Base-by-base conservation (phyloP, 2,797 vertebrate species). In the Parauchenoglanis ngamensis region DNA sequence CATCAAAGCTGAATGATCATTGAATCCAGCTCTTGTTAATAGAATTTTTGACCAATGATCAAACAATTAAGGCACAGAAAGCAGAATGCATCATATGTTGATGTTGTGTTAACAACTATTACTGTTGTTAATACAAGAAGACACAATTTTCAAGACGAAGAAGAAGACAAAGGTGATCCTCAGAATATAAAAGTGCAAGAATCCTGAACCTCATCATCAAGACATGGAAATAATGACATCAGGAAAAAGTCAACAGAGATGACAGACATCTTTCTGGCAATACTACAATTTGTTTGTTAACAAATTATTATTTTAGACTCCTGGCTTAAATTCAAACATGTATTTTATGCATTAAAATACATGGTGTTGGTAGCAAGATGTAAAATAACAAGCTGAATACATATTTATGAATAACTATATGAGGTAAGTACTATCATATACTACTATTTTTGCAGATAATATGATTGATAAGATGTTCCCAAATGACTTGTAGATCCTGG, bases 401-500 rank as follows among this genome's bases (percentile, higher is more conserved):
- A 72, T 44, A 73, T 44, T 72, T 57, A 6, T 49, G 46, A 49
- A 49, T 49, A 49, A 6, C 8, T 56, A 15, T 80, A 2, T 85
- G 61, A 94, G 92, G 93, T 94, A 70, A 88, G 28, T 84, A 49
- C 67, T 87, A 70, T 81, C 73, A 54, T 11, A 28, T 84, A 59
- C 17, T 72, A 63, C 46, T n/a, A 86, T 57, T 65, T 13, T 28
- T 82, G 35, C 25, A 12, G 40, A 75, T 61, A 31, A 54, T 87
- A 79, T 12, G 10, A 73, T 72, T 75, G 10, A 52, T 23, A 65
- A 40, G 59, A 79, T 85, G 68, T 85, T 7, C 11, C 35, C 6
- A 77, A 86, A 83, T 88, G 21, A 10, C 57, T 12, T 86, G 57
- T 92, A 98, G 97, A 94, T 49, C 94, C 95, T 0, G 93, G 91